Evolutionary conservation across 2,797 vertebrate genomes (phyloP), one percentile per base, ranked within the genome.

Genomic region (Aldrovandia affinis): DNA sequence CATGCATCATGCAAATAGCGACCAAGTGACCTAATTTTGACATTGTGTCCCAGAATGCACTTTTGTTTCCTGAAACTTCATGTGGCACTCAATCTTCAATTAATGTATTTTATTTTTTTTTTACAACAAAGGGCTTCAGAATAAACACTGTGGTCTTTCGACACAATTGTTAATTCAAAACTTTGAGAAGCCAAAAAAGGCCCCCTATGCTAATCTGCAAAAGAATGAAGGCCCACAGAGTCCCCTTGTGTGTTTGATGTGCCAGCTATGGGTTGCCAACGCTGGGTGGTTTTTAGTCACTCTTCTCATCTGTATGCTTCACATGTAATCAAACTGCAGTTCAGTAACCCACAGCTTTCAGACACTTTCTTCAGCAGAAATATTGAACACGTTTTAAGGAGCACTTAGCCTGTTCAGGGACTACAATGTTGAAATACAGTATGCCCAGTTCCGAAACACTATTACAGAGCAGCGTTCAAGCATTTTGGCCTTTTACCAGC

Each of bases 1-100:
- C 42, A 44, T 47, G 42, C 22, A 39, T 57, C 33, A 59, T 59
- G 55, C 36, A 81, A 81, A 59, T 61, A 39, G 30, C 52, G 55
- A 57, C 47, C 33, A 39, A 81, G 52, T 81, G 79, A 81, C 54
- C 79, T 33, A 80, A 54, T 55, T 80, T 80, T 80, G 47, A 36
- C n/a, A 18, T 22, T 39, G 54, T 81, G 52, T 59, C 54, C 79
- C 33, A 57, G 47, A 57, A 57, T 44, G 73, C 22, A 44, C 73
- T 77, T 44, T 47, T 44, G 73, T 77, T 77, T 77, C 42, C 22
- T n/a, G 47, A 44, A 47, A 25, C 73, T 47, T 47, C 42, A n/a
- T 77, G 73, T 25, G 42, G 5, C 14, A 8, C 33, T 70, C 15
- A 36, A 20, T 75, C 47, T n/a, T 73, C 10, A n/a, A n/a, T n/a